phyloP scores from a whole-genome alignment of 2,797 vertebrate species.

The Chaetophractus vellerosus region DNA sequence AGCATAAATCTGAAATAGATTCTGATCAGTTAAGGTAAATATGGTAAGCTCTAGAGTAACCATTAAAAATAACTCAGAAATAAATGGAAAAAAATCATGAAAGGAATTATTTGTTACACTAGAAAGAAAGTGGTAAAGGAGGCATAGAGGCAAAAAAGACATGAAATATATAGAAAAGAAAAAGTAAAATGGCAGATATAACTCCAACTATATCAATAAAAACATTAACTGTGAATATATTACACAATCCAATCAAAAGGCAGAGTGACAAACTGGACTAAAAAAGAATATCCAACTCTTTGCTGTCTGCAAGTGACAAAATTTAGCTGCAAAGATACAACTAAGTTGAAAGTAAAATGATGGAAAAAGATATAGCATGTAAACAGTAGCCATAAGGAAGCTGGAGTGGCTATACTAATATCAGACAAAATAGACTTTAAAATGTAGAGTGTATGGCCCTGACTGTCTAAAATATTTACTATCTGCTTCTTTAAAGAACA shows the following conservation, averaged over 20 bases:
- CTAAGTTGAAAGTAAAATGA: not conserved
- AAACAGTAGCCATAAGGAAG: not conserved
- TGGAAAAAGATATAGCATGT: not conserved
- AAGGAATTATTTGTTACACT: not conserved
- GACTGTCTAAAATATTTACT: not conserved
- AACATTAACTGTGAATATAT: not conserved
- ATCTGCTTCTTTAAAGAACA: not conserved
- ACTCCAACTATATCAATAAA: not conserved
- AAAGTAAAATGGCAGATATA: not conserved
- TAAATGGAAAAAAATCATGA: not conserved
- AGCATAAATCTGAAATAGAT: not conserved
- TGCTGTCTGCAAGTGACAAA: not conserved
- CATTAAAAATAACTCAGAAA: not conserved
- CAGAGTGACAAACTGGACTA: not conserved
- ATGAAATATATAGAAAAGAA: not conserved
- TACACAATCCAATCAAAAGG: not conserved
- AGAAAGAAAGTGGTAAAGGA: not conserved
- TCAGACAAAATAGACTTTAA: not conserved
- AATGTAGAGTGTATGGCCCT: not conserved
- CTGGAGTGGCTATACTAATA: not conserved
- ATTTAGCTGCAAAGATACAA: conserved; percentile 2
- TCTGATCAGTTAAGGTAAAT: not conserved
- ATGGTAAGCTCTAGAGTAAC: not conserved
- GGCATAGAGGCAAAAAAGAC: not conserved
- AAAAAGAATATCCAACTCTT: not conserved